A percentile compares a stretch with the other conserved stretches of the same genome.
Evolutionary conservation across 2,797 vertebrate genomes (phyloP).

Genomic region (Artibeus lituratus): DNA sequence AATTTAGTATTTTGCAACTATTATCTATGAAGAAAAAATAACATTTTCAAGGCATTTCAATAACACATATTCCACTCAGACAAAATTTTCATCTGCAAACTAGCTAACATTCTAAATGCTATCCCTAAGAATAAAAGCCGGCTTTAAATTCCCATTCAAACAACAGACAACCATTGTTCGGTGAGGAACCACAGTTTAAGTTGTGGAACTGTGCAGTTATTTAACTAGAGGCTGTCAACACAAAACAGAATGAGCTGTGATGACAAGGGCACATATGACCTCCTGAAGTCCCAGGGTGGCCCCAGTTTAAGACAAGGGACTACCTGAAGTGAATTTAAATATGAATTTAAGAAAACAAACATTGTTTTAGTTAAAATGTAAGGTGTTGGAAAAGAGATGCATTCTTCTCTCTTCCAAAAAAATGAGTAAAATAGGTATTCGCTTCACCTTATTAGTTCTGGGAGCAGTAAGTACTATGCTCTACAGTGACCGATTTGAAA

Average conservation of each 20-base stretch:
- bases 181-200: not conserved
- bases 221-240: not conserved
- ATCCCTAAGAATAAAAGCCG: conserved; percentile 23
- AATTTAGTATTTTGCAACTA: conserved; percentile 4
- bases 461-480: not conserved
- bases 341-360: conserved; percentile 43
- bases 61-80: conserved; percentile 15
- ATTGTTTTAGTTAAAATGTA: not conserved
- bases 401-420: not conserved
- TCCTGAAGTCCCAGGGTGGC: not conserved
- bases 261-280: not conserved
- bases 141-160: conserved; percentile 31
- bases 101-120: conserved; percentile 20
- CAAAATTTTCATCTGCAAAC: not conserved
- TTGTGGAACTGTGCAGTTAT: not conserved
- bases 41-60: conserved; percentile 41
- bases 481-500: not conserved
- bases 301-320: not conserved
- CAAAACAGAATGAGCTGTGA: not conserved
- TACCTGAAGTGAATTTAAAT: not conserved
- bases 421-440: not conserved
- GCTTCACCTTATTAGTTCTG: not conserved
- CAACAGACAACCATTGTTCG: conserved; percentile 2
- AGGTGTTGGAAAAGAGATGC: not conserved
- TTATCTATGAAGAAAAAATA: not conserved